These are phyloP conservation scores for Argynnis bischoffii DNA, from an alignment of 2,888 invertebrate species.

Conservation along the genomic window DNA sequence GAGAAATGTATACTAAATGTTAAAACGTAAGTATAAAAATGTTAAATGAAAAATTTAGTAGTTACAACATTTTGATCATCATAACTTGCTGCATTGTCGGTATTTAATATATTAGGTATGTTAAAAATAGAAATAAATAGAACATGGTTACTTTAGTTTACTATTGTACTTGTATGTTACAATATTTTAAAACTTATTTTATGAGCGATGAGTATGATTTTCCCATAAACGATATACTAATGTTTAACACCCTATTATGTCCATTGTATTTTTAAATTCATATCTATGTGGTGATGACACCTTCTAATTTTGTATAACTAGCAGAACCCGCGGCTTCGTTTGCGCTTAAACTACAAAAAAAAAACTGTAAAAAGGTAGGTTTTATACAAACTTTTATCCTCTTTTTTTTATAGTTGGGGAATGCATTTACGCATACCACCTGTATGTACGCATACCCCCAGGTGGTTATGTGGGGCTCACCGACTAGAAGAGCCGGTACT, in stretches of 20 bases:
- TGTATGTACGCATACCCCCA: too few relatives aligned
- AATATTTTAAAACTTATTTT: conserved; percentile 19
- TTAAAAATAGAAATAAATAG: too few relatives aligned
- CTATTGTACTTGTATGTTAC: neutral
- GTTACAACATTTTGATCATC: neutral
- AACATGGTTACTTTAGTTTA: neutral
- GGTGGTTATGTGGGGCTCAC: too few relatives aligned
- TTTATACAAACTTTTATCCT: too few relatives aligned
- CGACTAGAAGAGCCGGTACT: too few relatives aligned
- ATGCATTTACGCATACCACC: too few relatives aligned
- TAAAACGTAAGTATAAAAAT: too few relatives aligned
- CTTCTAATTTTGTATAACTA: conserved; percentile 27
- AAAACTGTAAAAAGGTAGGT: too few relatives aligned
- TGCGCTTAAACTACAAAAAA: too few relatives aligned
- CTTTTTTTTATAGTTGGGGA: too few relatives aligned
- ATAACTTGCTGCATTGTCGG: conserved; percentile 1
- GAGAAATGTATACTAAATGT: too few relatives aligned
- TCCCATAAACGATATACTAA: neutral
- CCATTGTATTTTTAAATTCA: conserved; percentile 19
- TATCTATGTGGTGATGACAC: conserved; percentile 33
- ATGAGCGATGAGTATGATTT: neutral
- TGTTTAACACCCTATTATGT: neutral
- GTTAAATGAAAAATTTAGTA: neutral
- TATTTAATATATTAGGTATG: neutral
- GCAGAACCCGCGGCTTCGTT: too few relatives aligned